phyloP scores from a whole-genome alignment of 2,797 vertebrate genomes.

The Rhinoraja longicauda region DNA sequence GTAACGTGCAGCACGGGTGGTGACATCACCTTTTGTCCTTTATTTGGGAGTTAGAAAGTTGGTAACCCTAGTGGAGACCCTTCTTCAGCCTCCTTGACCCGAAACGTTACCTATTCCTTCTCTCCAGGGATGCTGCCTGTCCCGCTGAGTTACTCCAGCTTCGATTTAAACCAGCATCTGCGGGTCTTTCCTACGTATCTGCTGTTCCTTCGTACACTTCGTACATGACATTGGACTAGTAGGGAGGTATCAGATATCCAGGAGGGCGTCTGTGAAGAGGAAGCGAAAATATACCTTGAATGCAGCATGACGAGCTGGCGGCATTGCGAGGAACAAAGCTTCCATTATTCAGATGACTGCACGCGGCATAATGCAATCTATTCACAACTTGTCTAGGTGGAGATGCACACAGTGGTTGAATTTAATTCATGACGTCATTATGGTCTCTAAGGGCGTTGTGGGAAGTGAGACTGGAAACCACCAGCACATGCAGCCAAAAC shows the following conservation, averaged over 20 bases:
- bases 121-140: too few relatives aligned
- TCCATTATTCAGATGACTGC: neutral
- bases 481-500: neutral
- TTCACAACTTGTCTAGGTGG: neutral
- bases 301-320: neutral
- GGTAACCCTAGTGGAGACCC: too few relatives aligned
- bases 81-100: too few relatives aligned
- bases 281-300: neutral
- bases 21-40: too few relatives aligned
- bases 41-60: too few relatives aligned
- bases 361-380: neutral
- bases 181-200: too few relatives aligned
- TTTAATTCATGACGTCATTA: neutral
- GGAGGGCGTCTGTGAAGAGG: neutral
- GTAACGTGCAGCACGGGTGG: too few relatives aligned
- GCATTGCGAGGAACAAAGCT: neutral
- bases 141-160: too few relatives aligned
- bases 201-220: too few relatives aligned
- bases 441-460: neutral
- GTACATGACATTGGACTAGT: neutral
- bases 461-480: constrained; percentile 8
- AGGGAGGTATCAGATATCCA: neutral
- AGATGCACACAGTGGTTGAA: neutral
- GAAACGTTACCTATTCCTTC: too few relatives aligned
- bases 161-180: too few relatives aligned